Conservation (phyloP, 2,888 invertebrate genomes). For the Pachydiplax longipennis region DNA sequence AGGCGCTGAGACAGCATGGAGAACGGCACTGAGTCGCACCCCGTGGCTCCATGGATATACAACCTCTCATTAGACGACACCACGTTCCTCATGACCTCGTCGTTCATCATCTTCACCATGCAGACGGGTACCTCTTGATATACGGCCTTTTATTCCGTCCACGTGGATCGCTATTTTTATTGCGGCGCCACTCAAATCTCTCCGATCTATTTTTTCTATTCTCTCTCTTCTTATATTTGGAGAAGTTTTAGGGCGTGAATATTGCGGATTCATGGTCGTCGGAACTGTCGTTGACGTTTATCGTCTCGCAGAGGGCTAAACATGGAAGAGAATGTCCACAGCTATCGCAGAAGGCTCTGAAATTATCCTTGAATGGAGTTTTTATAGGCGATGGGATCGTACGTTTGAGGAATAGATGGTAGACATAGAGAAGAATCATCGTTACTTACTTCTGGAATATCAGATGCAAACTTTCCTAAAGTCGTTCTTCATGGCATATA, state of each 20-base stretch:
- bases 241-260: background rate
- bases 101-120: slow-evolving; percentile 93
- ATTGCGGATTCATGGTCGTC: background rate
- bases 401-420: too few species aligned
- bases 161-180: background rate
- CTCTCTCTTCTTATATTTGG: background rate
- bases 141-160: background rate
- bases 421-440: too few species aligned
- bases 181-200: background rate
- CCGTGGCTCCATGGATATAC: slow-evolving; percentile 59
- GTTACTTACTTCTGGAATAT: too few species aligned
- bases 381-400: too few species aligned
- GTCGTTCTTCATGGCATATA: too few species aligned
- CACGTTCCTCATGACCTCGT: slow-evolving; percentile 87
- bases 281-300: background rate
- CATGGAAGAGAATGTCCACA: background rate
- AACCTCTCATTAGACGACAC: slow-evolving; percentile 79
- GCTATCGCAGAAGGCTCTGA: background rate
- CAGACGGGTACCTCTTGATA: slow-evolving; percentile 75
- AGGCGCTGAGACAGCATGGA: background rate
- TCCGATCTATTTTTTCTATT: too few species aligned
- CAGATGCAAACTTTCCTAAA: too few species aligned
- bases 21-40: background rate
- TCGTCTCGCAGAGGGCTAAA: background rate
- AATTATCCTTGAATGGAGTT: background rate